These are phyloP conservation scores for Cephus runcator DNA, from an alignment of 2,888 invertebrate genomes.

Conservation along the genomic window DNA sequence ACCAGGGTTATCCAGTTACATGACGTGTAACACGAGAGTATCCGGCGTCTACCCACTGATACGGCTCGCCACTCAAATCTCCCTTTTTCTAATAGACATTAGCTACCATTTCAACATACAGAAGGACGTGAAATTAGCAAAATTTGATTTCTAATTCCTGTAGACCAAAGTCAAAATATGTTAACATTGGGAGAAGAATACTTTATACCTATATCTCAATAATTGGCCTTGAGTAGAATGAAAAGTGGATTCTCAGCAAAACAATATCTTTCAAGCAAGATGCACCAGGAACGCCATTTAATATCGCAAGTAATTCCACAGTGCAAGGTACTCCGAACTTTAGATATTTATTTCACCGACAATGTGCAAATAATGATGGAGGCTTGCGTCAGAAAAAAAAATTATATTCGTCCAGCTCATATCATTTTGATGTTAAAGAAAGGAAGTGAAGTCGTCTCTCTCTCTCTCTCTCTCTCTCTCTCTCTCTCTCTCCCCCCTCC, in stretches of 20 bases:
- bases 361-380: neutral
- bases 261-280: neutral
- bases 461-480: too few species aligned
- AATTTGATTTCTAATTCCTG: neutral
- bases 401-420: neutral
- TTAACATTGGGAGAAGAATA: neutral
- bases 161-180: neutral
- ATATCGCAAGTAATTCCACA: neutral
- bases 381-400: neutral
- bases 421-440: neutral
- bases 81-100: neutral
- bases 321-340: neutral
- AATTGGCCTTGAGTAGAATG: neutral
- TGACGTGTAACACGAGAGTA: constrained; percentile 1
- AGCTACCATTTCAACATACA: neutral
- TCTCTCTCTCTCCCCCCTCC: too few species aligned
- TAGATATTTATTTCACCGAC: neutral
- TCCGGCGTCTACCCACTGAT: neutral
- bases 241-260: neutral
- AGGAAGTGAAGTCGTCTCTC: neutral
- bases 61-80: constrained; percentile 5
- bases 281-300: neutral
- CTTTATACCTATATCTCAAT: neutral
- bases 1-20: neutral
- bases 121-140: neutral